Conservation (phyloP, 2,888 invertebrate genomes). For the Liopterus haemorrhoidalis region DNA sequence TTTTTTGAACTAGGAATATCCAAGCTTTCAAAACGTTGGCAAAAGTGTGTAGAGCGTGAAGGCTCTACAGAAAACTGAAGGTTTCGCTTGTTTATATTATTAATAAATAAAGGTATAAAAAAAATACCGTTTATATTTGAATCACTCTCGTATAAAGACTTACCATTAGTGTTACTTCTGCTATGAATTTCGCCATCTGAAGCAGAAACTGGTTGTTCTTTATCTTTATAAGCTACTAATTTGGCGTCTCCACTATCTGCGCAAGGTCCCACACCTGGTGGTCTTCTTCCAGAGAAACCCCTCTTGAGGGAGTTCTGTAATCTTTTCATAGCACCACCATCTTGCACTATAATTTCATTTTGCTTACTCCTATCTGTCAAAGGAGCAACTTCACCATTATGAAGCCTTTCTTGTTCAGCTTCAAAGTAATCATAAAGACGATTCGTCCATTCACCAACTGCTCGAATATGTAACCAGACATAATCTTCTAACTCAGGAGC, state of each 20-base stretch:
- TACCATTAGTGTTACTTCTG: too few relatives aligned
- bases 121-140: too few relatives aligned
- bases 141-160: too few relatives aligned
- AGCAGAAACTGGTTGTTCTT: constrained; percentile 33
- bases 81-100: too few relatives aligned
- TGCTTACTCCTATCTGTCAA: constrained; percentile 37
- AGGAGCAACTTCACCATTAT: constrained; percentile 56
- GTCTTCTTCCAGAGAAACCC: constrained; percentile 49
- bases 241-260: constrained; percentile 30
- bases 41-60: background rate
- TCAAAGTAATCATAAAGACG: constrained; percentile 81
- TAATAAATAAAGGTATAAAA: too few relatives aligned
- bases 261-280: constrained; percentile 36
- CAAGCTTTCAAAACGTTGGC: too few relatives aligned
- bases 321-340: constrained; percentile 40
- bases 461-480: constrained; percentile 89
- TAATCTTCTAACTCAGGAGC: constrained; percentile 91
- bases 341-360: constrained; percentile 37
- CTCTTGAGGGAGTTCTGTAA: constrained; percentile 47
- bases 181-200: constrained; percentile 36
- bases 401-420: constrained; percentile 68
- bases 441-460: constrained; percentile 92
- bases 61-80: too few relatives aligned
- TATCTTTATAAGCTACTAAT: constrained; percentile 41
- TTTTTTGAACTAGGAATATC: constrained; percentile 2